Percentiles rank a stretch among this genome's conserved stretches.
Conservation (phyloP, 2,797 vertebrate species). For the Brotula barbata region DNA sequence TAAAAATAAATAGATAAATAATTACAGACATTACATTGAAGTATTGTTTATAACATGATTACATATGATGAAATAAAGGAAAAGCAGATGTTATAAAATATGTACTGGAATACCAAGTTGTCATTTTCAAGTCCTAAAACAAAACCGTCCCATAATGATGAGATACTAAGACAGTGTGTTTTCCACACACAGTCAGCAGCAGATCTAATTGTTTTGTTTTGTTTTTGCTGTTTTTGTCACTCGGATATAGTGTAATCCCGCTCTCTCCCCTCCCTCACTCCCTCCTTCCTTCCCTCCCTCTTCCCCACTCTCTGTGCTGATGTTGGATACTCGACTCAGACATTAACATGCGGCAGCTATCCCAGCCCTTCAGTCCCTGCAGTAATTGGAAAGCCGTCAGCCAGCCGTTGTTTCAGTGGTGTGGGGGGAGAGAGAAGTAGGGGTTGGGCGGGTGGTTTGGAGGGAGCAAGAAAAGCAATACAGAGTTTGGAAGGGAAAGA, state of each 20-base stretch:
- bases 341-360: constrained; percentile 79
- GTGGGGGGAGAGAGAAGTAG: constrained; percentile 45
- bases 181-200: too few species aligned
- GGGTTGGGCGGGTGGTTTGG: constrained; percentile 41
- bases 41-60: too few species aligned
- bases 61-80: too few species aligned
- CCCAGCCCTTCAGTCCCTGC: constrained; percentile 68
- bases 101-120: constrained; percentile 15
- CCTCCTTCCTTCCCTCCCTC: constrained; percentile 2
- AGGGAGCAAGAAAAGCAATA: constrained; percentile 48
- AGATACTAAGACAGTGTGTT: background rate
- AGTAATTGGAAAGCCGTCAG: constrained; percentile 82
- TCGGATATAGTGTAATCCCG: background rate
- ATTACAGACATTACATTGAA: too few species aligned
- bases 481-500: constrained; percentile 39
- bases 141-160: constrained; percentile 19
- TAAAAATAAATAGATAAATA: too few species aligned
- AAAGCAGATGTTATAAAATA: constrained; percentile 2
- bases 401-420: constrained; percentile 64
- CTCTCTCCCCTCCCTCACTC: constrained; percentile 5
- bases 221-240: background rate
- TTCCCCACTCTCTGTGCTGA: constrained; percentile 31
- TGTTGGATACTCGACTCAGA: constrained; percentile 51
- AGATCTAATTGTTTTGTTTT: too few species aligned
- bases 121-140: background rate